Percentiles rank a stretch among this genome's conserved stretches.
phyloP scores from a whole-genome alignment of 2,888 invertebrate genomes.

The Odontomyia ornata region DNA sequence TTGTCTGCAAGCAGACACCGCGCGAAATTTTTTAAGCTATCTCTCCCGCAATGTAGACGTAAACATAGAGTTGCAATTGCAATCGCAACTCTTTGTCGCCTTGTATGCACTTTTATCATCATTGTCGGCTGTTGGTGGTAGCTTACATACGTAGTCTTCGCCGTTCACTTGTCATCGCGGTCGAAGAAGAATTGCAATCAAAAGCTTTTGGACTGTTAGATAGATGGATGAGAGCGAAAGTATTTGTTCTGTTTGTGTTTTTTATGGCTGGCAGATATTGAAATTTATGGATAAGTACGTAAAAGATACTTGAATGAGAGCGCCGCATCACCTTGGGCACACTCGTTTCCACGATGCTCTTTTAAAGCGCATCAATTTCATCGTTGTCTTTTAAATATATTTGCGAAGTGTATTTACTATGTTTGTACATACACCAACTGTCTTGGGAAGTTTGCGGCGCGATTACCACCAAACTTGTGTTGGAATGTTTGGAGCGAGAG shows the following conservation, averaged over 20 bases:
- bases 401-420: conserved; percentile 16
- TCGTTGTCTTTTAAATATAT: neutral
- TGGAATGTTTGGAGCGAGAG: neutral
- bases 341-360: neutral
- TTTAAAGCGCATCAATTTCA: neutral
- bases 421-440: conserved; percentile 19
- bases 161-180: conserved; percentile 4
- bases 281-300: conserved; percentile 23
- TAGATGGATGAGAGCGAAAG: conserved; percentile 20
- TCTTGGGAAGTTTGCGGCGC: neutral
- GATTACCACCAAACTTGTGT: neutral
- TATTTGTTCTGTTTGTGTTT: neutral
- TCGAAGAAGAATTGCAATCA: conserved; percentile 25
- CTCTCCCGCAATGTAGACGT: conserved; percentile 1
- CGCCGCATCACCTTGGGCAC: neutral
- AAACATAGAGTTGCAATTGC: neutral
- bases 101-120: conserved; percentile 14
- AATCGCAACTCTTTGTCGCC: conserved; percentile 9
- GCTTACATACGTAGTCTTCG: neutral
- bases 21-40: neutral
- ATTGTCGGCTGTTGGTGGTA: too few species aligned
- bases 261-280: neutral
- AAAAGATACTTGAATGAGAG: neutral
- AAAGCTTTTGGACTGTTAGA: conserved; percentile 13
- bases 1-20: conserved; percentile 8